A percentile compares a stretch with the other conserved stretches of the same genome.
These are phyloP conservation scores for Epirrhoe tristata DNA, from an alignment of 2,888 invertebrate genomes.

Conservation along the genomic window DNA sequence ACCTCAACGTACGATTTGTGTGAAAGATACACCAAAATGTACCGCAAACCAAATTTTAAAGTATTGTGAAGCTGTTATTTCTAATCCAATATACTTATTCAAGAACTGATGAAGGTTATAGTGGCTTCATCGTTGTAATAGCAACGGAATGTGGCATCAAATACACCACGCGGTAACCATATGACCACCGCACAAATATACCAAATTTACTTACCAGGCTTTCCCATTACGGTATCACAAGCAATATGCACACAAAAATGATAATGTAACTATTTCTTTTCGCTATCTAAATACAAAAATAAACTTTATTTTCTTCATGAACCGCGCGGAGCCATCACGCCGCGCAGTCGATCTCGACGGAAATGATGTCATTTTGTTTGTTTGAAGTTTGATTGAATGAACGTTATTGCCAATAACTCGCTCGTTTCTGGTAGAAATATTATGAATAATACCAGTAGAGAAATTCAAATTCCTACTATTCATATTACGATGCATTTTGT, in stretches of 20 bases:
- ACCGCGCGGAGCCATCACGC: constrained; percentile 66
- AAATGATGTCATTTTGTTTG: constrained; percentile 74
- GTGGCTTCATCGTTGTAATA: constrained; percentile 1
- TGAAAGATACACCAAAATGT: not conserved
- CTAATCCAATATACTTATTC: not conserved
- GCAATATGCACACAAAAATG: constrained; percentile 36
- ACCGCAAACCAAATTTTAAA: not conserved
- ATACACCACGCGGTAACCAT: constrained; percentile 56
- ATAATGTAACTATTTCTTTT: constrained; percentile 43
- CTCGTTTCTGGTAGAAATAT: not conserved
- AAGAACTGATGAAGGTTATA: not conserved
- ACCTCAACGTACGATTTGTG: not conserved
- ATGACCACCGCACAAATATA: constrained; percentile 22
- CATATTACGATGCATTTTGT: not conserved
- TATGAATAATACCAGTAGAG: not conserved
- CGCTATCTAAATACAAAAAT: constrained; percentile 70
- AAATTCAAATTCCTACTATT: not conserved
- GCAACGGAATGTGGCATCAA: constrained; percentile 22
- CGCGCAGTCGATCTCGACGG: constrained; percentile 63
- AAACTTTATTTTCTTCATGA: constrained; percentile 63
- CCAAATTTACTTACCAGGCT: constrained; percentile 68
- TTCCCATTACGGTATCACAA: constrained; percentile 65
- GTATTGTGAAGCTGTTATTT: not conserved
- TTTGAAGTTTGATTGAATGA: constrained; percentile 21
- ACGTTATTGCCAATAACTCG: constrained; percentile 45